A percentile compares a stretch with the other conserved stretches of the same genome.
These are phyloP conservation scores for Piezodorus guildinii DNA, from an alignment of 1,140 invertebrate species.

Conservation along the genomic window DNA sequence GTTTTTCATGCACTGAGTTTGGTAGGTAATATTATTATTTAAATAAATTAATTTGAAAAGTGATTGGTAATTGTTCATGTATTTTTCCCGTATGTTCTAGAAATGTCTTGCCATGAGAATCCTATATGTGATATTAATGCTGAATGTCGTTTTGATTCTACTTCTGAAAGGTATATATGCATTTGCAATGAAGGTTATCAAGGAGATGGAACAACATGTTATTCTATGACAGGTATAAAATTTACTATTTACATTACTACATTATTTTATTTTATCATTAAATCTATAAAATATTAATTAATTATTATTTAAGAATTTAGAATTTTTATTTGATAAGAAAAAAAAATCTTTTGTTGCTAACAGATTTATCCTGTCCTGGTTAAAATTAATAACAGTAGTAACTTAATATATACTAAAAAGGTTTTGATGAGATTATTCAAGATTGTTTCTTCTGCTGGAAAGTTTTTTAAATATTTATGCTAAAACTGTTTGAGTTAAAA, in stretches of 20 bases:
- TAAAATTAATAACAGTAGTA: too few relatives aligned
- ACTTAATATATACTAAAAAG: too few relatives aligned
- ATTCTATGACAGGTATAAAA: conserved; percentile 38
- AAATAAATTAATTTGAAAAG: background rate
- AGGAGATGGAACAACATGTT: conserved; percentile 61
- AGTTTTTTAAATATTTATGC: too few relatives aligned
- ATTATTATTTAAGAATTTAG: too few relatives aligned
- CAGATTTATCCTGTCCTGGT: too few relatives aligned
- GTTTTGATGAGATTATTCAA: too few relatives aligned
- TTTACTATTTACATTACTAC: background rate
- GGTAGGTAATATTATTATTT: conserved; percentile 17
- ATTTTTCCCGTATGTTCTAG: conserved; percentile 32
- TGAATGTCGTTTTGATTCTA: conserved; percentile 52
- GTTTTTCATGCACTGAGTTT: conserved; percentile 33
- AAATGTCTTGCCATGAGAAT: conserved; percentile 51
- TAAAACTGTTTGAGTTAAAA: too few relatives aligned
- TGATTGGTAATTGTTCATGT: background rate
- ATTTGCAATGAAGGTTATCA: conserved; percentile 60
- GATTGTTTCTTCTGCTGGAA: too few relatives aligned
- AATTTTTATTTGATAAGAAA: too few relatives aligned
- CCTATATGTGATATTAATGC: conserved; percentile 65
- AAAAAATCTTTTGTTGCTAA: too few relatives aligned
- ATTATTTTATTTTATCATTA: too few relatives aligned
- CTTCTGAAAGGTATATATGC: conserved; percentile 52
- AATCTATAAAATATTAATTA: too few relatives aligned